Evolutionary conservation across 2,888 invertebrate species (phyloP).

Genomic region (Agapetus fuscipes): DNA sequence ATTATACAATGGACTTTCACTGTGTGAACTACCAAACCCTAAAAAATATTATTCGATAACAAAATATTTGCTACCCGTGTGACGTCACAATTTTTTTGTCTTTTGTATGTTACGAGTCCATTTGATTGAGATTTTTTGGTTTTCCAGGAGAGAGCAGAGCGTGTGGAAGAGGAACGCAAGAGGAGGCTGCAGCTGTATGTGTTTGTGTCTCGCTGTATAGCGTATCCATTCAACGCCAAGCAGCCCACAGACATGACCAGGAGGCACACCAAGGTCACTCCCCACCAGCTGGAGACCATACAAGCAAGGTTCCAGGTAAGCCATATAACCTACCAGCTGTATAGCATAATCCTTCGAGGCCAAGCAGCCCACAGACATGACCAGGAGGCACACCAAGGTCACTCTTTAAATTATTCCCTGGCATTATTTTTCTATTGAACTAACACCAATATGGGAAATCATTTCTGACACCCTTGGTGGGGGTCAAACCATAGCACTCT

Average conservation of each 20-base stretch:
- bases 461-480: too few species aligned
- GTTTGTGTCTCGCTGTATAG: constrained; percentile 94
- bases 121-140: constrained; percentile 4
- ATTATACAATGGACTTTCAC: too few species aligned
- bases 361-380: constrained; percentile 98
- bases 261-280: constrained; percentile 90
- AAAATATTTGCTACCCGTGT: too few species aligned
- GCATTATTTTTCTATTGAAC: too few species aligned
- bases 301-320: constrained; percentile 87
- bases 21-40: too few species aligned
- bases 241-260: constrained; percentile 98
- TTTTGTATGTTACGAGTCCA: too few species aligned
- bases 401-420: too few species aligned
- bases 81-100: too few species aligned
- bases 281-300: constrained; percentile 90
- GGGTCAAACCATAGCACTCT: too few species aligned
- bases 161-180: constrained; percentile 94
- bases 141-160: constrained; percentile 78
- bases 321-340: too few species aligned
- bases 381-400: constrained; percentile 88
- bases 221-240: constrained; percentile 99
- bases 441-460: too few species aligned
- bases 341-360: constrained; percentile 99
- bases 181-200: constrained; percentile 93
- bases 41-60: too few species aligned